Base-by-base conservation (phyloP, 2,888 invertebrate genomes). In the Apoda limacodes region DNA sequence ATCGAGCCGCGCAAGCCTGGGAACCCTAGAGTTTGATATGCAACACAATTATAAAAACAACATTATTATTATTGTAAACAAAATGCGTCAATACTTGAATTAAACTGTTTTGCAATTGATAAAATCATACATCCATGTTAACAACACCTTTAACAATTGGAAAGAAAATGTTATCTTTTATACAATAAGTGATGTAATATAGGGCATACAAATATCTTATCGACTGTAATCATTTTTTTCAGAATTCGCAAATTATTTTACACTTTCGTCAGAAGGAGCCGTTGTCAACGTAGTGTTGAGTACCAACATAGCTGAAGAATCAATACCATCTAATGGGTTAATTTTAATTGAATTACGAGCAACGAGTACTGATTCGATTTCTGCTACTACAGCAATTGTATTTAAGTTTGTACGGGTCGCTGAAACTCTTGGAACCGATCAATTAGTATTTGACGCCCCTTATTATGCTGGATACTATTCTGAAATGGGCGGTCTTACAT, bases 301-400 rank as follows among this genome's bases (percentile, higher is more conserved):
- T 7, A 34, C 20, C 6, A 9, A 35, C 2, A 48, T 52, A 5
- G 50, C 51, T 4, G 45, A 48, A 9, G 30, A 42, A 5, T 13
- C 23, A 2, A 13, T 52, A 32, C 45, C 50, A 2, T 6, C 30
- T 1, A 49, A 48, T 28, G 11, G 36, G 12, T 32, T 51, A 7
- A 37, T 50, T 13, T 10, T 47, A 4, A 27, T 52, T 5, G 45
- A 49, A 9, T 21, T 55, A 13, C 39, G 35, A 35, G 55, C 52
- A 4, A 30, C 46, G 2, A 39, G 43, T 3, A 39, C 40, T 1
- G 32, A 42, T 24, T 17, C 43, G 3, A 9, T 40, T 5, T 21
- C 48, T 1, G 46, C 50, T 4, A 26, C 34, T 23, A 41, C 55
- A 4, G 40, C 48, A 11, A 31, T 53, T 5, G 40, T 52, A 12